phyloP scores from a whole-genome alignment of 2,797 vertebrate genomes.

The Moxostoma hubbsi region DNA sequence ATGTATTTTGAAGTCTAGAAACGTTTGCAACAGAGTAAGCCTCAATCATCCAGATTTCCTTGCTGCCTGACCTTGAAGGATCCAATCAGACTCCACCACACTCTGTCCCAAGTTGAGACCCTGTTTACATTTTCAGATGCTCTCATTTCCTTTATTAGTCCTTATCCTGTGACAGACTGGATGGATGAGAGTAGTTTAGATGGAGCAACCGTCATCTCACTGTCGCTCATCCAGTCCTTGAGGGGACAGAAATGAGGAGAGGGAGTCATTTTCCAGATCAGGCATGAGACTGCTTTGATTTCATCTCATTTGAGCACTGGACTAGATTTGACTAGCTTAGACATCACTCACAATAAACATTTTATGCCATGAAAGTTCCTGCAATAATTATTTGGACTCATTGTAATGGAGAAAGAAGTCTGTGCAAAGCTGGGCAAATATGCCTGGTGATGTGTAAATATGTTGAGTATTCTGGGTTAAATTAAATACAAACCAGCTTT shows the following conservation, averaged over 20 bases:
- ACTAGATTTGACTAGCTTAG: slow-evolving; percentile 1
- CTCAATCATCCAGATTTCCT: slow-evolving; percentile 13
- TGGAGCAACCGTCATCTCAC: not conserved
- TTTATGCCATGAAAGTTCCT: slow-evolving; percentile 4
- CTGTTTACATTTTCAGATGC: slow-evolving; percentile 2
- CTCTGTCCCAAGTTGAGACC: not conserved
- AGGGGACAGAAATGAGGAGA: not conserved
- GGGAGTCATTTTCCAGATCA: slow-evolving; percentile 14
- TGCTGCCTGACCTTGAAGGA: slow-evolving; percentile 13
- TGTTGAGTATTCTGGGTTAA: slow-evolving; percentile 16
- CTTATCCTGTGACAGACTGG: slow-evolving; percentile 3
- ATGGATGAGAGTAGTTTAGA: slow-evolving; percentile 17
- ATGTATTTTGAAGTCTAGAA: not conserved
- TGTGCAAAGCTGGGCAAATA: slow-evolving; percentile 32
- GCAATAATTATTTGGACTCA: not conserved
- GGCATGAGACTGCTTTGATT: not conserved
- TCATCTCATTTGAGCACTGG: not conserved
- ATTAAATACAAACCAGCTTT: slow-evolving; percentile 27
- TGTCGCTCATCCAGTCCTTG: not conserved
- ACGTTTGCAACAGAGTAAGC: not conserved
- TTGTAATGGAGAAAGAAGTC: slow-evolving; percentile 14
- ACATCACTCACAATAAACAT: slow-evolving; percentile 23
- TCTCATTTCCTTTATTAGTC: slow-evolving; percentile 5
- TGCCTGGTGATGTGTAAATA: slow-evolving; percentile 21
- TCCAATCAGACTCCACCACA: slow-evolving; percentile 14